phyloP scores from a whole-genome alignment of 2,888 invertebrate genomes.

The Harpalus rufipes region DNA sequence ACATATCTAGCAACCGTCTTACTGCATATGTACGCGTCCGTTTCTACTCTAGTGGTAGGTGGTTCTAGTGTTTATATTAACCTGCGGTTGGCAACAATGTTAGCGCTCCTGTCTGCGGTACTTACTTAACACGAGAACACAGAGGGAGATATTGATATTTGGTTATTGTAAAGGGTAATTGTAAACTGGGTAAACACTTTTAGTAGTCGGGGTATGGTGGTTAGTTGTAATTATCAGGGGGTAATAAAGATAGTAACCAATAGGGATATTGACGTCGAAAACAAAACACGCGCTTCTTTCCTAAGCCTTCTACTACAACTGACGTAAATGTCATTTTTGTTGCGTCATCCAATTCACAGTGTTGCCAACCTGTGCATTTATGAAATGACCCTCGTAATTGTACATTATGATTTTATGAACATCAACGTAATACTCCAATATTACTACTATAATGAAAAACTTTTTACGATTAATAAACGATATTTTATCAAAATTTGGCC shows the following conservation, averaged over 20 bases:
- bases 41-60: neutral
- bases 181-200: neutral
- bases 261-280: too few relatives aligned
- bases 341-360: too few relatives aligned
- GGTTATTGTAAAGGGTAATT: neutral
- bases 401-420: neutral
- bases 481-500: slow-evolving; percentile 20
- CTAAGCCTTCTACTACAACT: too few relatives aligned
- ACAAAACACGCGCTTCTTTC: too few relatives aligned
- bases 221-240: too few relatives aligned
- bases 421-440: neutral
- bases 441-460: slow-evolving; percentile 15
- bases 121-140: slow-evolving; percentile 30
- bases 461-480: slow-evolving; percentile 48
- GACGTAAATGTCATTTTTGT: too few relatives aligned
- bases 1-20: too few relatives aligned
- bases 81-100: slow-evolving; percentile 48
- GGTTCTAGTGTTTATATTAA: slow-evolving; percentile 34
- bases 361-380: too few relatives aligned
- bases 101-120: slow-evolving; percentile 22
- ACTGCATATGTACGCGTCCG: neutral
- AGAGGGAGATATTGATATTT: slow-evolving; percentile 17
- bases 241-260: too few relatives aligned
- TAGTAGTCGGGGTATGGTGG: neutral
- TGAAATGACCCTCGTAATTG: too few relatives aligned